These are phyloP conservation scores for Chrysomallon squamiferum DNA, from an alignment of 1,140 invertebrate species.

Conservation along the genomic window DNA sequence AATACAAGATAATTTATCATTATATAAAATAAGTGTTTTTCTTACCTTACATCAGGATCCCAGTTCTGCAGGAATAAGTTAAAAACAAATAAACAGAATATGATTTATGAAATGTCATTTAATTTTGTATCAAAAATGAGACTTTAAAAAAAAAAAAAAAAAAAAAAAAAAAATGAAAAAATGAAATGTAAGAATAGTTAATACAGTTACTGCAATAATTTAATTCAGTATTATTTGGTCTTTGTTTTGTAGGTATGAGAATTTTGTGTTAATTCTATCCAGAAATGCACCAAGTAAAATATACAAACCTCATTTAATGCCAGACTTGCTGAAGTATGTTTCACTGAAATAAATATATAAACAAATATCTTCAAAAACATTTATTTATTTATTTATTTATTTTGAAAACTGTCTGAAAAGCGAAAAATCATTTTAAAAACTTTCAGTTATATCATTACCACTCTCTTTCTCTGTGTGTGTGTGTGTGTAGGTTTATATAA, in stretches of 20 bases:
- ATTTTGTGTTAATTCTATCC: not conserved
- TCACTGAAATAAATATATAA: conserved; percentile 73
- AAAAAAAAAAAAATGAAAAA: not conserved
- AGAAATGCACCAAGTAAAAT: not conserved
- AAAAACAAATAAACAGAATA: conserved; percentile 20
- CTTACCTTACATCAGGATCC: conserved; percentile 87
- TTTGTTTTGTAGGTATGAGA: too few species aligned
- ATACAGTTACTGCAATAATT: not conserved
- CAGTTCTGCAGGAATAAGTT: too few species aligned
- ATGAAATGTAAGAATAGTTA: not conserved
- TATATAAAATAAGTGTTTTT: too few species aligned
- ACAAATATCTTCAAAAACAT: not conserved
- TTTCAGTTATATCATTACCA: not conserved
- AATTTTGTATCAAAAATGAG: not conserved
- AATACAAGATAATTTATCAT: conserved; percentile 29
- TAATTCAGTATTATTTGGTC: not conserved
- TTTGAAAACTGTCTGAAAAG: not conserved
- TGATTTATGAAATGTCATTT: not conserved
- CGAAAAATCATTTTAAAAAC: not conserved
- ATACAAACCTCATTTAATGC: conserved; percentile 81
- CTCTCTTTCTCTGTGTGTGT: not conserved
- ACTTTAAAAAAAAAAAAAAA: not conserved
- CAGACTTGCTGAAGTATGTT: conserved; percentile 96
- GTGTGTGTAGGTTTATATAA: not conserved
- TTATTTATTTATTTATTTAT: not conserved